phyloP scores from a whole-genome alignment of 2,888 invertebrate species.

The Drosophila robusta region DNA sequence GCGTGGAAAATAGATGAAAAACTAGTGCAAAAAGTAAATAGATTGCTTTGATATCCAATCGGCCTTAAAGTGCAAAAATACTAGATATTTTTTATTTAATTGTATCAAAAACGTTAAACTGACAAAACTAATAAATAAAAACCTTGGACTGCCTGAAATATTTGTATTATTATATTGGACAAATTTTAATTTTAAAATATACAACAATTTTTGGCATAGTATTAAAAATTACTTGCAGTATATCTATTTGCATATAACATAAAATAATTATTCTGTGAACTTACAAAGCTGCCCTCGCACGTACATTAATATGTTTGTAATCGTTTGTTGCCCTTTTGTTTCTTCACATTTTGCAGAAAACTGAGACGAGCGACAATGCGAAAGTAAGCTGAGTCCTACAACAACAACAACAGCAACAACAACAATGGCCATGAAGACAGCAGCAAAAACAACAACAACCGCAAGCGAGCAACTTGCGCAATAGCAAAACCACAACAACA shows the following conservation, averaged over 20 bases:
- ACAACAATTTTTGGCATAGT: too few relatives aligned
- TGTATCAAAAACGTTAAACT: too few relatives aligned
- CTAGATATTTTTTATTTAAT: too few relatives aligned
- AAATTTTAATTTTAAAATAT: too few relatives aligned
- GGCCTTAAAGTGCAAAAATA: too few relatives aligned
- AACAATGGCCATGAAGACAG: constrained; percentile 54
- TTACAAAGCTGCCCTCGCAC: constrained; percentile 30
- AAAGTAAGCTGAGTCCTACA: constrained; percentile 60
- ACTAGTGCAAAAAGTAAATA: too few relatives aligned
- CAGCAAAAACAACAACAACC: constrained; percentile 36
- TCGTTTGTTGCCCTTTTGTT: constrained; percentile 59
- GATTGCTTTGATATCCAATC: too few relatives aligned
- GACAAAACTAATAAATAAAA: too few relatives aligned
- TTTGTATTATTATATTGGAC: too few relatives aligned
- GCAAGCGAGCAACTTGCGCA: constrained; percentile 41
- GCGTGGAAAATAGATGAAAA: too few relatives aligned
- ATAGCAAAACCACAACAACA: constrained; percentile 35
- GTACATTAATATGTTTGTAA: constrained; percentile 36
- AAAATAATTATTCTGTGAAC: background rate
- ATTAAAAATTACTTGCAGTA: too few relatives aligned
- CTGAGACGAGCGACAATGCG: constrained; percentile 72
- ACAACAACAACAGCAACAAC: constrained; percentile 24
- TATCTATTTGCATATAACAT: background rate
- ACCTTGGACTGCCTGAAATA: too few relatives aligned
- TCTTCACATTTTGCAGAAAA: constrained; percentile 66